A percentile compares a stretch with the other conserved stretches of the same genome.
These are phyloP conservation scores for Periparus ater DNA, from an alignment of 2,797 vertebrate species.

Conservation along the genomic window DNA sequence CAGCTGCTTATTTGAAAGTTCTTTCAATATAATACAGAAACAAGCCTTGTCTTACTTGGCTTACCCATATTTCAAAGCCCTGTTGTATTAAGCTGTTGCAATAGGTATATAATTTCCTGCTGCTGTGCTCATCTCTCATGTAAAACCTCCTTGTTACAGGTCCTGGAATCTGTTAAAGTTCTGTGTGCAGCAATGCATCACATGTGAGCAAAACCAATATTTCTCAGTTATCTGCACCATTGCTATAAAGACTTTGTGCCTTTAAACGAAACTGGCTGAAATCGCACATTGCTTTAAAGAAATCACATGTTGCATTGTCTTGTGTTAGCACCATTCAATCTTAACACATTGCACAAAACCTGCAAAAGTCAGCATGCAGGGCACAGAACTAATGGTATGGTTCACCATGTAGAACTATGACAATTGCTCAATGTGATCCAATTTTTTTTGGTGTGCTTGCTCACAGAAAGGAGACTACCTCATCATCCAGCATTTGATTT, in stretches of 20 bases:
- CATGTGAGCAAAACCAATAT: neutral
- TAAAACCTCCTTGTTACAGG: neutral
- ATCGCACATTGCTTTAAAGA: neutral
- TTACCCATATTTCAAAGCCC: neutral
- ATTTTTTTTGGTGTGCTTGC: neutral
- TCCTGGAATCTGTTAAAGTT: neutral
- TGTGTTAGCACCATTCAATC: neutral
- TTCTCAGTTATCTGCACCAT: neutral
- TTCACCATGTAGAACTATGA: neutral
- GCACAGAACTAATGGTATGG: neutral
- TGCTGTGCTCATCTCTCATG: neutral
- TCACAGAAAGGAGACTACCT: neutral
- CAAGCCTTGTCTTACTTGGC: neutral
- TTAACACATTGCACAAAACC: neutral
- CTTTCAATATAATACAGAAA: neutral
- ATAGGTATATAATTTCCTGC: neutral
- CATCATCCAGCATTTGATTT: neutral
- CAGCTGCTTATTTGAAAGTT: neutral
- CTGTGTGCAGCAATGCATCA: fast-evolving
- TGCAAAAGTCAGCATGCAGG: neutral
- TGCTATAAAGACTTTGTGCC: neutral
- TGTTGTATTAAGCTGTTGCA: neutral
- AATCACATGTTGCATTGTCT: neutral
- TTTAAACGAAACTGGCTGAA: neutral
- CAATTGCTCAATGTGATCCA: neutral